These are phyloP conservation scores for Ceyx cyanopectus DNA, from an alignment of 2,113 vertebrate genomes.

Conservation along the genomic window DNA sequence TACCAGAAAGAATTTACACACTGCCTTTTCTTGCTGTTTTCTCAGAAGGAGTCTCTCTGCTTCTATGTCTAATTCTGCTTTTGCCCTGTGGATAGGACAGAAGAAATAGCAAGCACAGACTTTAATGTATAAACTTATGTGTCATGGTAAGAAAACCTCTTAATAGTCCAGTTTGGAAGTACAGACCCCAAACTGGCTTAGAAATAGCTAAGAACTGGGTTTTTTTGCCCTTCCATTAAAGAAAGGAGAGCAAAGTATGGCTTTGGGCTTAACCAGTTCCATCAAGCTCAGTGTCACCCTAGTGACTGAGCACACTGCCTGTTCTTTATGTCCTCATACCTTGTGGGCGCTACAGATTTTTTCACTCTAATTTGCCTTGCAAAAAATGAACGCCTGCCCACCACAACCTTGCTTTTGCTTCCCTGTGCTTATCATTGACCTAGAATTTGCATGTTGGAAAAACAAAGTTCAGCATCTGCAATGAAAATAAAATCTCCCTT, in stretches of 20 bases:
- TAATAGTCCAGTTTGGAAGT: not conserved
- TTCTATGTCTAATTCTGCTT: not conserved
- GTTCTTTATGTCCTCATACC: not conserved
- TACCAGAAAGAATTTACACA: not conserved
- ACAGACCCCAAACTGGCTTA: not conserved
- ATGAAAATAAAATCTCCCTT: slow-evolving; percentile 33
- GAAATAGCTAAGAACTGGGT: not conserved
- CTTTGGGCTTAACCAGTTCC: not conserved
- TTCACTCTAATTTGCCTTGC: not conserved
- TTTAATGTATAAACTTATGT: not conserved
- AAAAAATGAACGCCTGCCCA: not conserved
- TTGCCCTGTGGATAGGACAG: not conserved
- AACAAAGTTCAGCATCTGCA: not conserved
- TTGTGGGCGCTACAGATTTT: not conserved
- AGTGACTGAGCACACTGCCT: not conserved
- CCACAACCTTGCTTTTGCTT: not conserved
- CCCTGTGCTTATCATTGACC: not conserved
- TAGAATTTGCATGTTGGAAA: not conserved
- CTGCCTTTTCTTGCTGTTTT: not conserved
- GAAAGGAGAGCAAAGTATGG: not conserved
- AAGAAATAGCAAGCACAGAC: slow-evolving; percentile 1
- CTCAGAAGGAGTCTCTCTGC: not conserved
- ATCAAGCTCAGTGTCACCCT: not conserved
- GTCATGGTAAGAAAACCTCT: not conserved
- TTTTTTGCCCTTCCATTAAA: not conserved